Evolutionary conservation across 2,888 invertebrate genomes (phyloP), one percentile per base, ranked within the genome.

Genomic region (Pterostichus niger): DNA sequence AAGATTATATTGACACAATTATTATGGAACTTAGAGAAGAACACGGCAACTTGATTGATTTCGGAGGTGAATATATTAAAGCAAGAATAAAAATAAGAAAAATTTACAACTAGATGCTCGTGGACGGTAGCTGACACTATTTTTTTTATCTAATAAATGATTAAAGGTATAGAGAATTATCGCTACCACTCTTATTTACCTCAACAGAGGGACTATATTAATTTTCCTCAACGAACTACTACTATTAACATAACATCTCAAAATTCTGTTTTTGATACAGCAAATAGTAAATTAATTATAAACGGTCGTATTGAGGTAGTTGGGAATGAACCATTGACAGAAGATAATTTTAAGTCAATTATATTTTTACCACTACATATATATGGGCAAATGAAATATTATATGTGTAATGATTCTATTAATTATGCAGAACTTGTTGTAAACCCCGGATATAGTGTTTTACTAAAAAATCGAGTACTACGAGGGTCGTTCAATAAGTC

Each of bases 121-220:
- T 24, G 24, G 24, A 24, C 24, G 24, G 24, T 24, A 24, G 24
- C 24, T 24, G 24, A 24, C 24, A 10, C 49, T 49, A 49, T 49
- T 49, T 49, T 49, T n/a, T 49, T 49, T 49, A 6, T 13, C 24
- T 11, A 49, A 49, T 49, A 49, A 49, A 49, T 49, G 49, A 49
- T 1, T 13, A 49, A 6, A 49, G 24, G 24, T 24, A 24, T 56
- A 56, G 17, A 56, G 13, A 56, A 56, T 13, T 56, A 56, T 56
- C 9, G 13, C 9, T 17, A 17, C 13, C 56, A 56, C 10, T 11
- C 10, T 11, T 49, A 49, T 49, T 49, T 9, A 5, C 49, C 49
- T 49, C 11, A 13, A 49, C 11, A 11, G 11, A 49, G 49, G n/a
- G 49, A 49, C 4, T 49, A 49, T n/a, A n/a, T 49, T 11, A 49